phyloP scores from a whole-genome alignment of 2,888 invertebrate genomes.

The Anorthoa munda region DNA sequence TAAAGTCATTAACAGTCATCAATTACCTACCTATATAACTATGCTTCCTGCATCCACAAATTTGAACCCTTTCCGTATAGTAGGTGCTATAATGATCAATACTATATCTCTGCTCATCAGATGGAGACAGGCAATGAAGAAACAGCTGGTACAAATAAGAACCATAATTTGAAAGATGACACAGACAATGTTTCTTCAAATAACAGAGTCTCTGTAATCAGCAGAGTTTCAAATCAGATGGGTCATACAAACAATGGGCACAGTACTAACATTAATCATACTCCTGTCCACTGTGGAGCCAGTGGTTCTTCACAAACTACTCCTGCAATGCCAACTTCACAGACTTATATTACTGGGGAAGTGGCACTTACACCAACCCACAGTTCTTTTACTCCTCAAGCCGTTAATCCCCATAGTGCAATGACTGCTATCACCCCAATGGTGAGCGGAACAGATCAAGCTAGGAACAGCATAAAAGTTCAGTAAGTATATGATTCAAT shows the following conservation, averaged over 20 bases:
- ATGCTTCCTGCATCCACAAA: neutral
- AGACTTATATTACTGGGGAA: slow-evolving; percentile 78
- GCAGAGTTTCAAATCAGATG: slow-evolving; percentile 26
- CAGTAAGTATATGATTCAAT: slow-evolving; percentile 85
- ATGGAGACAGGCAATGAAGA: slow-evolving; percentile 37
- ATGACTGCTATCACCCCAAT: slow-evolving; percentile 89
- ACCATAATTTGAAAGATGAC: slow-evolving; percentile 2
- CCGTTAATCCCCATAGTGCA: slow-evolving; percentile 89
- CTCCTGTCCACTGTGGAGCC: slow-evolving; percentile 37
- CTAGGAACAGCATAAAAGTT: slow-evolving; percentile 91
- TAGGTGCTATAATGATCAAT: neutral
- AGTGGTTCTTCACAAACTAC: slow-evolving; percentile 50
- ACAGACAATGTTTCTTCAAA: neutral
- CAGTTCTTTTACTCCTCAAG: slow-evolving; percentile 81
- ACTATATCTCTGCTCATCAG: slow-evolving; percentile 34
- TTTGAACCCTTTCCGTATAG: neutral
- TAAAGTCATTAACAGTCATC: too few relatives aligned
- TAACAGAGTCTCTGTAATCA: slow-evolving; percentile 40
- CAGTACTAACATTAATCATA: slow-evolving; percentile 21
- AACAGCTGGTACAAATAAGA: slow-evolving; percentile 6
- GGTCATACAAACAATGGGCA: slow-evolving; percentile 16
- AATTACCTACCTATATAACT: too few relatives aligned
- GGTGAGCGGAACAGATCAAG: slow-evolving; percentile 90
- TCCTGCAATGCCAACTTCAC: slow-evolving; percentile 61
- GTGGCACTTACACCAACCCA: slow-evolving; percentile 86